These are phyloP conservation scores for Phenganax marumi DNA, from an alignment of 92 coral and sea anemone species.

Conservation along the genomic window DNA sequence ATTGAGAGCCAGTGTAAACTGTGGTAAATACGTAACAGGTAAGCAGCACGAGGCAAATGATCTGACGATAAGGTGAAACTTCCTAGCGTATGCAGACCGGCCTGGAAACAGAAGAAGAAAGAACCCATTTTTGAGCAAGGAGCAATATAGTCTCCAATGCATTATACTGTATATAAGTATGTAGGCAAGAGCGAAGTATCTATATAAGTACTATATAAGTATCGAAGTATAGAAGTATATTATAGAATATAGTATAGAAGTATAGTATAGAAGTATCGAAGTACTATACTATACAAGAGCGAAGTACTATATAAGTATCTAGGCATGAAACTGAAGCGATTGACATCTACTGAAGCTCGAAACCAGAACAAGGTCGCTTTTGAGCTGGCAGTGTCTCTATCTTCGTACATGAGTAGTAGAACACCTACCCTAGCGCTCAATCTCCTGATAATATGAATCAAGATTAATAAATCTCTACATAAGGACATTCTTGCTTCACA, in stretches of 20 bases:
- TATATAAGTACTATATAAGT: neutral
- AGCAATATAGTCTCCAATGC: too few relatives aligned
- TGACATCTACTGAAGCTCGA: too few relatives aligned
- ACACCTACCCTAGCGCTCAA: constrained; percentile 66
- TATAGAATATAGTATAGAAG: too few relatives aligned
- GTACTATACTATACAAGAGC: too few relatives aligned
- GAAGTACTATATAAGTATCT: neutral
- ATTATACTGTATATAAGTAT: neutral
- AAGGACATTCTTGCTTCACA: constrained; percentile 65
- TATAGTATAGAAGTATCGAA: too few relatives aligned
- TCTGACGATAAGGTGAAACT: constrained; percentile 72
- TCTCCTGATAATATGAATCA: constrained; percentile 69
- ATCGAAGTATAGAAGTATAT: too few relatives aligned
- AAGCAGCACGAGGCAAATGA: constrained; percentile 70
- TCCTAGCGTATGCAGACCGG: constrained; percentile 63
- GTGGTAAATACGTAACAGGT: constrained; percentile 60
- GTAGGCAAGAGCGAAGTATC: neutral
- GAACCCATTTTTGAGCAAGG: too few relatives aligned
- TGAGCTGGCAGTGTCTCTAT: too few relatives aligned
- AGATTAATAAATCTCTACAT: constrained; percentile 76
- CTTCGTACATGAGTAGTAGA: too few relatives aligned
- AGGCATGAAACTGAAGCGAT: too few relatives aligned
- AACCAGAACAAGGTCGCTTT: too few relatives aligned
- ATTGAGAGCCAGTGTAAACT: constrained; percentile 81
- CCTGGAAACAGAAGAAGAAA: constrained; percentile 11